A percentile compares a stretch with the other conserved stretches of the same genome.
These are phyloP conservation scores for Abramis brama DNA, from an alignment of 2,113 vertebrate species.

Conservation along the genomic window DNA sequence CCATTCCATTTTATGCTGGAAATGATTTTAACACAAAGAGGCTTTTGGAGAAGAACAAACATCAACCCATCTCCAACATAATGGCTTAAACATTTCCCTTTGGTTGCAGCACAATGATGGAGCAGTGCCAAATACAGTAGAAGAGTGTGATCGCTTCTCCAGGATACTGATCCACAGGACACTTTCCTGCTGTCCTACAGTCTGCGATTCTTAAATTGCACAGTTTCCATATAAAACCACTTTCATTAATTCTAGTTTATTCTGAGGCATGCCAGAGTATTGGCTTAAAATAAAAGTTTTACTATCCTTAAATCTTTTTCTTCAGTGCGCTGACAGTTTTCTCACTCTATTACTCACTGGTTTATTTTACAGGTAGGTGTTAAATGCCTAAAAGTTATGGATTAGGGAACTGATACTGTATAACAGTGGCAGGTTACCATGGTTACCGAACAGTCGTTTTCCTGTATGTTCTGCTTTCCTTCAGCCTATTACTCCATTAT, in stretches of 20 bases:
- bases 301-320: constrained; percentile 11
- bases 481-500: constrained; percentile 38
- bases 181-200: constrained; percentile 52
- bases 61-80: constrained; percentile 10
- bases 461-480: constrained; percentile 28
- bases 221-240: constrained; percentile 57
- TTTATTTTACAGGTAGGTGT: constrained; percentile 21
- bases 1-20: background rate
- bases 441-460: constrained; percentile 28
- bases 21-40: constrained; percentile 6
- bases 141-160: constrained; percentile 62
- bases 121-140: constrained; percentile 13
- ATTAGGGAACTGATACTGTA: background rate
- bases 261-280: constrained; percentile 14
- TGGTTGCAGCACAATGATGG: constrained; percentile 25
- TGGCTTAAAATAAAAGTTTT: constrained; percentile 30
- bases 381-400: constrained; percentile 34
- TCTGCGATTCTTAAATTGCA: constrained; percentile 46
- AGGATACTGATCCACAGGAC: constrained; percentile 41
- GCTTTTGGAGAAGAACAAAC: background rate
- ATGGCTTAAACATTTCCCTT: background rate
- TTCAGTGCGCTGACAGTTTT: constrained; percentile 39
- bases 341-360: constrained; percentile 16
- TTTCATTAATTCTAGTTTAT: constrained; percentile 44
- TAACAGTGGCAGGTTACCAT: constrained; percentile 22